These are phyloP conservation scores for Nephotettix cincticeps DNA, from an alignment of 1,140 invertebrate genomes.

Conservation along the genomic window DNA sequence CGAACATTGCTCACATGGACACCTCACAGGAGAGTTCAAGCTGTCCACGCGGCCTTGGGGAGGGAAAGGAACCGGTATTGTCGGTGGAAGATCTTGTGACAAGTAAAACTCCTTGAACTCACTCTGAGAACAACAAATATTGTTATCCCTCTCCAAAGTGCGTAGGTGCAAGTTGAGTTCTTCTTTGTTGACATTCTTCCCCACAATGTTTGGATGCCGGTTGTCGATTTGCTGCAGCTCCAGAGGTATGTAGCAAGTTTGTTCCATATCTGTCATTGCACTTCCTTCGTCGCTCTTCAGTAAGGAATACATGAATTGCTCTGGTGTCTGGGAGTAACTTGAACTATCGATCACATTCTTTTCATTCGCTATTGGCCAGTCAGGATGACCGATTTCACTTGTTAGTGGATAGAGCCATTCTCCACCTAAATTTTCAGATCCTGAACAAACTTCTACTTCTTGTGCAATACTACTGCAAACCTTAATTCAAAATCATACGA, in stretches of 20 bases:
- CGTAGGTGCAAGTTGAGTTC: neutral
- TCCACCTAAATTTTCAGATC: no score
- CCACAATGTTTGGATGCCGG: neutral
- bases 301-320: neutral
- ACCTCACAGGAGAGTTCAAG: neutral
- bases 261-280: no score
- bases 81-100: neutral
- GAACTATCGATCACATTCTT: neutral
- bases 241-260: no score
- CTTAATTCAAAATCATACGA: conserved; percentile 15
- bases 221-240: no score
- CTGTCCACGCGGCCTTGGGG: neutral
- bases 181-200: neutral
- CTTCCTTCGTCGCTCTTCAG: no score
- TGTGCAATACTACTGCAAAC: neutral
- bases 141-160: neutral
- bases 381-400: conserved; percentile 1
- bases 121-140: neutral
- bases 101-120: conserved; percentile 16
- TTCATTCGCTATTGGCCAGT: neutral
- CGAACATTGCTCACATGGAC: neutral
- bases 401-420: neutral
- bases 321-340: neutral
- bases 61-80: conserved; percentile 15
- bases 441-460: conserved; percentile 21